phyloP scores from a whole-genome alignment of 2,113 vertebrate genomes.

The Microcebus jonahi region DNA sequence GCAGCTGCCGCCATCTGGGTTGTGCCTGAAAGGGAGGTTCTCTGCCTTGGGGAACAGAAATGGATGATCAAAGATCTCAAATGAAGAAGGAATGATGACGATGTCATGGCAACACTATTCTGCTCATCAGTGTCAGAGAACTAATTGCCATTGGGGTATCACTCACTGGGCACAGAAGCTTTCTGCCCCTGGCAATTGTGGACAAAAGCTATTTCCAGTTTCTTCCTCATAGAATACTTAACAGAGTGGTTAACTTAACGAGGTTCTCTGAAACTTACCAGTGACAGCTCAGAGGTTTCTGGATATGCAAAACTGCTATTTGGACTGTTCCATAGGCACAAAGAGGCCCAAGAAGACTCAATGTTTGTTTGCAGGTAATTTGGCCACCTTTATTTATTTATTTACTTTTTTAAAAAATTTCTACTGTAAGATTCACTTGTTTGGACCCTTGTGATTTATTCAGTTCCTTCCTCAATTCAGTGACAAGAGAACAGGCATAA shows the following conservation, averaged over 20 bases:
- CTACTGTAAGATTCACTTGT: neutral
- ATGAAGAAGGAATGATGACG: neutral
- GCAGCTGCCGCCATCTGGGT: neutral
- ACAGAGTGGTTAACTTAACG: neutral
- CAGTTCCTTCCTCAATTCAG: neutral
- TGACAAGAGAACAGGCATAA: neutral
- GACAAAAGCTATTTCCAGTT: neutral
- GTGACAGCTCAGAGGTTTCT: neutral
- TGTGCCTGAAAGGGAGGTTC: neutral
- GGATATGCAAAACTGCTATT: neutral
- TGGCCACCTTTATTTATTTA: neutral
- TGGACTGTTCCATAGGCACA: neutral
- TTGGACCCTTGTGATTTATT: conserved; percentile 34
- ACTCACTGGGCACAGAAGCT: fast-evolving
- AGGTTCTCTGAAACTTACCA: neutral
- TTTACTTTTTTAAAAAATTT: neutral
- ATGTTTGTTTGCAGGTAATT: neutral
- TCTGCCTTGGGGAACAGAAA: neutral
- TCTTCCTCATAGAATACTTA: neutral
- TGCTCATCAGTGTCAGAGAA: neutral
- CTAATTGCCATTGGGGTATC: neutral
- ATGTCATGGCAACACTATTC: neutral
- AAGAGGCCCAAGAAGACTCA: neutral
- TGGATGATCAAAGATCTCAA: neutral
- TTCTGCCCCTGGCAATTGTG: neutral